Base-by-base conservation (phyloP, 2,888 invertebrate genomes). In the Drosophila formosana region DNA sequence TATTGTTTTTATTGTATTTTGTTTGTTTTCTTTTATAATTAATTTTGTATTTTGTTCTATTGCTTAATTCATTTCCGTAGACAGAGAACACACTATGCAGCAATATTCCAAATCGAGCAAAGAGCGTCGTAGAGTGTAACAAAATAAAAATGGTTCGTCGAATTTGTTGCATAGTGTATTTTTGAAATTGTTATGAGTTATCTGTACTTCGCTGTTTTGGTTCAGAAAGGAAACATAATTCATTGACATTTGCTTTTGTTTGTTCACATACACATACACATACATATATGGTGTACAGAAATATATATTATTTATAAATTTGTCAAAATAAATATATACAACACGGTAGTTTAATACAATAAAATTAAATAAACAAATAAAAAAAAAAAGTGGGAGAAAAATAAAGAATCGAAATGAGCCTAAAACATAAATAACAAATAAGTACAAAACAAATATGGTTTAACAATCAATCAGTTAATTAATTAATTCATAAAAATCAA, bases 371-470 rank as follows among this genome's bases (percentile, higher is more conserved):
- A 18, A 72, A 72, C 65, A 66, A 75, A 13, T 41, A 41, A 58
- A 66, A 64, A 55, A 32, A 51, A 46, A 49, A n/a, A 13, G 34
- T 11, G 26, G 34, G 32, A 25, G 34, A 72, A 46, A 32, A 47
- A 13, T 25, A 47, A 55, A 32, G 5, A 39, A 34, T 39, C 18
- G n/a, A 55, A 68, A 60, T 47, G 41, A 50, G 64, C 60, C 68
- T 78, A 80, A 75, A 87, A 81, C 84, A 75, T 81, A 82, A 82
- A 75, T 83, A 82, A 82, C 82, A 83, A 86, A 81, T 72, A 69
- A 70, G 63, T 71, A 62, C 66, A 75, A 81, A 84, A 84, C 78
- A 83, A 86, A 81, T 73, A 72, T 26, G 69, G 63, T 66, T 81
- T 63, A 82, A 82, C 82, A 82, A 81, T 81, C 66, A 52, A 73